Evolutionary conservation across 1,140 invertebrate genomes (phyloP), one percentile per base, ranked within the genome.

Genomic region (Sycobia sp.): DNA sequence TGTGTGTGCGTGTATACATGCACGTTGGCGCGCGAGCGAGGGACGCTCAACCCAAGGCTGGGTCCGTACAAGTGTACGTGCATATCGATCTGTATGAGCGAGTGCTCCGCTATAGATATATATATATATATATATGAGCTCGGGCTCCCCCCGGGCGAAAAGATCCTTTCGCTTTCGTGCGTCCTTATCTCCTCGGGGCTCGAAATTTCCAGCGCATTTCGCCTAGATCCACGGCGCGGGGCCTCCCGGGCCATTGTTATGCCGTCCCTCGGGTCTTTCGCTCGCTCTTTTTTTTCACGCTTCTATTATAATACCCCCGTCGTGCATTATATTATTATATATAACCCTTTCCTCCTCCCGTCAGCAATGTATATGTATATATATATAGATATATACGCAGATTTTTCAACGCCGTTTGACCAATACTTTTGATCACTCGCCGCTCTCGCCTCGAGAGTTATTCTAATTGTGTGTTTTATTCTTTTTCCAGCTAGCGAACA

Each of bases 121-220:
- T 38, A 22, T 53, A 18, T 14, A 11, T 23, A 53, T 3, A 25
- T 25, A 53, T 11, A 2, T 1, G 3, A 20, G 5, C 16, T 1
- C n/a, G n/a, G 16, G 20, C 50, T n/a, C 18, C 34, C 49, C 34
- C 11, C 27, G 13, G 58, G 41, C 22, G 11, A 38, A 56, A 63
- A 41, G 46, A 64, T 58, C 62, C 47, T 71, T 68, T 69, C 62
- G 62, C 43, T 34, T 58, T 62, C 44, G 47, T 51, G 54, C 46
- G 10, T 61, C 46, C 49, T 69, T 16, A 46, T 59, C 56, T 27
- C n/a, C n/a, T n/a, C n/a, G n/a, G n/a, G n/a, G n/a, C n/a, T n/a
- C n/a, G n/a, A n/a, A n/a, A n/a, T n/a, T n/a, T n/a, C 8, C 10
- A 1, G 34, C 54, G 10, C 23, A 25, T 58, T 38, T 49, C 44